phyloP scores from a whole-genome alignment of 1,140 invertebrate species.

The Apis mellifera region Amel_HAv3.1 CM009931.2:24237501-24238000 shows the following conservation, averaged over 20 bases:
- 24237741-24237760: neutral
- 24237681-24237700: neutral
- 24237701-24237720: neutral
- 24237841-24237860: neutral
- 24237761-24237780: neutral
- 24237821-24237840: neutral
- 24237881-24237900: neutral
- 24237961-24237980: too few relatives aligned
- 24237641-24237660: neutral
- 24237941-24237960: too few relatives aligned
- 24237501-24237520: neutral
- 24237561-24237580: conserved; percentile 15
- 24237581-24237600: conserved; percentile 12
- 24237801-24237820: neutral
- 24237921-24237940: too few relatives aligned
- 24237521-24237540: neutral
- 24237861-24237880: neutral
- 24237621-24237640: neutral
- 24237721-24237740: neutral
- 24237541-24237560: conserved; percentile 26
- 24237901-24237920: too few relatives aligned
- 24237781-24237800: neutral
- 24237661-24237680: neutral
- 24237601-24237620: conserved; percentile 10
- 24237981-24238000: too few relatives aligned